A percentile compares a stretch with the other conserved stretches of the same genome.
Conservation (phyloP, 2,797 vertebrate genomes). For the Microtus agrestis region DNA sequence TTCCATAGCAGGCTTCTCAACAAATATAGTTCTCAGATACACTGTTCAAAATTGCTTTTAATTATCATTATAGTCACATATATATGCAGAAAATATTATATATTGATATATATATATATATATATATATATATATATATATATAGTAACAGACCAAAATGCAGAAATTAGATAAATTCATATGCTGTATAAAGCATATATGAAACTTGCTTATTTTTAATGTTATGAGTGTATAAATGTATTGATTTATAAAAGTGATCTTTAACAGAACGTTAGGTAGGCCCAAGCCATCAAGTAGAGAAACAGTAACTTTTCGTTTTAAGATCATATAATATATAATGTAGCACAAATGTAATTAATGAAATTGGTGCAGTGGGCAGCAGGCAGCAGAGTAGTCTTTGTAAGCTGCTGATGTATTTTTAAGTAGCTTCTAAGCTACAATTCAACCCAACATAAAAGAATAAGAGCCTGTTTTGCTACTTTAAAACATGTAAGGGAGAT, state of each 20-base stretch:
- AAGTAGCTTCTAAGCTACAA: conserved; percentile 70
- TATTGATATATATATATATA: not conserved
- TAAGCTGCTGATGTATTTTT: conserved; percentile 63
- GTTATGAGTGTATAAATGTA: not conserved
- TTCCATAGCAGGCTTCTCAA: not conserved
- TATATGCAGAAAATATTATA: not conserved
- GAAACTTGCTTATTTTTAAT: not conserved
- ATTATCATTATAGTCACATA: not conserved
- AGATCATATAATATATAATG: conserved; percentile 60
- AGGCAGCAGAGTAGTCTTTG: conserved; percentile 9
- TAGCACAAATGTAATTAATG: conserved; percentile 48
- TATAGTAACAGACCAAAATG: not conserved
- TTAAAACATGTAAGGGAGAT: conserved; percentile 72
- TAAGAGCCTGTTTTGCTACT: conserved; percentile 76
- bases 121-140: too few relatives aligned
- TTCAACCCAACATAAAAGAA: conserved; percentile 67
- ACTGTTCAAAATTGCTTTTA: conserved; percentile 21
- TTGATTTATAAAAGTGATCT: not conserved
- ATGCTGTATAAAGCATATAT: not conserved
- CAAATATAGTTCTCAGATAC: not conserved
- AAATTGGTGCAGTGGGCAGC: conserved; percentile 1
- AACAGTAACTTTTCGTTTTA: conserved; percentile 36
- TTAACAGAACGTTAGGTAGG: conserved; percentile 21
- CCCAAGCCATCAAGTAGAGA: not conserved
- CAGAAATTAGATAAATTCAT: not conserved